phyloP scores from a whole-genome alignment of 2,888 invertebrate genomes.

The Leptopilina drosophilae region DNA sequence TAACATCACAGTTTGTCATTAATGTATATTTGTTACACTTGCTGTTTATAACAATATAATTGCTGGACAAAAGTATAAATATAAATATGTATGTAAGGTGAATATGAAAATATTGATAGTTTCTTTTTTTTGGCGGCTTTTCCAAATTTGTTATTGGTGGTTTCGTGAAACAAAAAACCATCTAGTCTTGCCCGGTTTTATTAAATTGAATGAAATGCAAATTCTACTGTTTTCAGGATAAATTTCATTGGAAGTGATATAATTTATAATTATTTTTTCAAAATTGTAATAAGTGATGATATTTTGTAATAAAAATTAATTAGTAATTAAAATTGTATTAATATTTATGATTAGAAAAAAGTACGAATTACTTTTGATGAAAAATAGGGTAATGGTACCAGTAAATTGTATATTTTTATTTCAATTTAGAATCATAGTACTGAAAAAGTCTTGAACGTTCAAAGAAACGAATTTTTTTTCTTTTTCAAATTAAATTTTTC shows the following conservation, averaged over 20 bases:
- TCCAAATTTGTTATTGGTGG: slow-evolving; percentile 1
- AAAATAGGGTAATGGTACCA: no score
- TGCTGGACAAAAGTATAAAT: neutral
- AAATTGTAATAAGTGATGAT: no score
- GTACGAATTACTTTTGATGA: no score
- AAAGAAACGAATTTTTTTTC: no score
- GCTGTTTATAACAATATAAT: slow-evolving; percentile 12
- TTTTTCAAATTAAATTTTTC: no score
- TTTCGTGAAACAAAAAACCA: slow-evolving; percentile 27
- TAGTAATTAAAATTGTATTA: no score
- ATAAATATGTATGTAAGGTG: neutral
- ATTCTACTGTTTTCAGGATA: neutral
- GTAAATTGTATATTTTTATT: no score
- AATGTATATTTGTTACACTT: slow-evolving; percentile 27
- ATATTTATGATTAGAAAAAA: no score
- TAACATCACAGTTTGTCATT: slow-evolving; percentile 1
- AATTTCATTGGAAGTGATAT: neutral
- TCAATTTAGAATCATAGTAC: no score
- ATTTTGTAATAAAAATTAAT: no score
- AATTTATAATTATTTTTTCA: no score
- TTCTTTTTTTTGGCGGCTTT: neutral
- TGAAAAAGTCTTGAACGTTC: no score
- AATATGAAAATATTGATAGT: neutral
- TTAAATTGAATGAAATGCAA: neutral
- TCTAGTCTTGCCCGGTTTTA: slow-evolving; percentile 26